phyloP scores from a whole-genome alignment of 1,140 invertebrate genomes.

The Pseudomyrmex gracilis region DNA sequence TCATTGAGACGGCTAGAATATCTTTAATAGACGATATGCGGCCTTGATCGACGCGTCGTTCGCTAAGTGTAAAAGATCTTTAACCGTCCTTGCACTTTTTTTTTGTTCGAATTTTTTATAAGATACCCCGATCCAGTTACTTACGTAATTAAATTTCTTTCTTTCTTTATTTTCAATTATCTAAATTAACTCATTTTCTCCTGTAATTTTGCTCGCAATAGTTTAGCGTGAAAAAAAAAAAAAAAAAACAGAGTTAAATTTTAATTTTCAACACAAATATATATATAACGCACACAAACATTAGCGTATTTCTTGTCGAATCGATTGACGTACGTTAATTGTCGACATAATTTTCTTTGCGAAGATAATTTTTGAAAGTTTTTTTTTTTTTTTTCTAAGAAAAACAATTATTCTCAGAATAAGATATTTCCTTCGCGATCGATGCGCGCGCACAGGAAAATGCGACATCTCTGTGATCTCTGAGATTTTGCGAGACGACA shows the following conservation, averaged over 20 bases:
- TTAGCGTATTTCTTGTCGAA: neutral
- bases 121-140: neutral
- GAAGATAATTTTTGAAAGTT: neutral
- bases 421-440: slow-evolving; percentile 1
- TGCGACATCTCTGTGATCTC: neutral
- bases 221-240: neutral
- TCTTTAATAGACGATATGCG: neutral
- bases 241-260: no score
- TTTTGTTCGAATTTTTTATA: no score
- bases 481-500: neutral
- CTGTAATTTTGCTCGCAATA: neutral
- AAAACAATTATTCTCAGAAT: slow-evolving; percentile 1
- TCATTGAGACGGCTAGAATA: slow-evolving; percentile 26
- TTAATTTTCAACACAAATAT: neutral
- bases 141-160: neutral
- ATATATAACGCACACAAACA: neutral
- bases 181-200: neutral
- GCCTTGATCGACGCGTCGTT: no score
- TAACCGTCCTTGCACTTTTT: no score
- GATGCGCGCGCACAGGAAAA: neutral
- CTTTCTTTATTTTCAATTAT: neutral
- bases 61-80: no score
- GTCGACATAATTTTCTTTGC: neutral
- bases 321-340: neutral
- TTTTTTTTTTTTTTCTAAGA: no score